These are phyloP conservation scores for Troglohyphantes excavatus DNA, from an alignment of 2,888 invertebrate genomes.

Conservation along the genomic window DNA sequence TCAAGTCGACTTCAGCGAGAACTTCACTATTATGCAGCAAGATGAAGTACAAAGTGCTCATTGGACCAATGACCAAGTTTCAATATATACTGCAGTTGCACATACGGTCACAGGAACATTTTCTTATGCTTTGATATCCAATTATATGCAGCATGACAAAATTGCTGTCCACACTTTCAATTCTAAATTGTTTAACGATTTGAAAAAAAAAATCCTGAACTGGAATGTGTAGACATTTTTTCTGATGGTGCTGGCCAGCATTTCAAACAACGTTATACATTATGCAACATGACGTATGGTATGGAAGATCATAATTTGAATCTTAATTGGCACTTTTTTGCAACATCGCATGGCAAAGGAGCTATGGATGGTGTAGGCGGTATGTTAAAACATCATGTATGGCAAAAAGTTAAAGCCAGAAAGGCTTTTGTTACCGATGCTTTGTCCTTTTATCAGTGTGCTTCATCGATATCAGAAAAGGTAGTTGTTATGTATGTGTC, in stretches of 20 bases:
- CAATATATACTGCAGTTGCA: neutral
- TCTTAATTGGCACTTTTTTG: conserved; percentile 29
- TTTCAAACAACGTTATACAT: conserved; percentile 24
- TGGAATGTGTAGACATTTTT: conserved; percentile 16
- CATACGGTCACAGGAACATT: no score
- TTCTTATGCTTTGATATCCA: conserved; percentile 2
- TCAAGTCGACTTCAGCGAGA: conserved; percentile 6
- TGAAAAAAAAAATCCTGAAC: neutral
- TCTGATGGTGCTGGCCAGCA: conserved; percentile 25
- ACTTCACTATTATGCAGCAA: neutral
- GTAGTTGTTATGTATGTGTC: no score
- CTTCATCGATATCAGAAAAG: no score
- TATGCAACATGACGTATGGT: neutral
- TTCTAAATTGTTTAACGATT: neutral
- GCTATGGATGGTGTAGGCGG: conserved; percentile 26
- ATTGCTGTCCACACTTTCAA: neutral
- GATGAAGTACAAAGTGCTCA: neutral
- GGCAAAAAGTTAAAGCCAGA: no score
- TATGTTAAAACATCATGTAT: no score
- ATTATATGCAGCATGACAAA: conserved; percentile 25
- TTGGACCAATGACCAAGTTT: neutral
- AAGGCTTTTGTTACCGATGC: no score
- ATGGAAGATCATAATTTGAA: neutral
- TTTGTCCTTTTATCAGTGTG: no score
- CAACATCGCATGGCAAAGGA: conserved; percentile 25